Base-by-base conservation (phyloP, 2,888 invertebrate genomes). In the Steinernema hermaphroditum region DNA sequence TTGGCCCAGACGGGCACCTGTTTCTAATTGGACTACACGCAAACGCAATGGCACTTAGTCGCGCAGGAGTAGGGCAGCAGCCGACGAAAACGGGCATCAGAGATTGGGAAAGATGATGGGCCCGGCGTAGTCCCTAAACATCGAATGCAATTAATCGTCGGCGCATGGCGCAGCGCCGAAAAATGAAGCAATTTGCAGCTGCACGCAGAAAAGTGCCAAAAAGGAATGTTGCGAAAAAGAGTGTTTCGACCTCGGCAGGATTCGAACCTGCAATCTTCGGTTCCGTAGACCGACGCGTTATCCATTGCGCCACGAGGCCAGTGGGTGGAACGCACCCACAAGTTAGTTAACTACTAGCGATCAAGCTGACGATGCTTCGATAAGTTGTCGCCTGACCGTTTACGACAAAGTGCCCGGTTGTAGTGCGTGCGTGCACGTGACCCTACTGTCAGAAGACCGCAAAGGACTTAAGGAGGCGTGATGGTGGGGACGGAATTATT, bases 231-330 rank as follows among this genome's bases (percentile, higher is more conserved):
- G n/a, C n/a, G n/a, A 37, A 37, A 37, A 37, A 37, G 37, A n/a
- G n/a, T n/a, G 37, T 37, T 37, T 37, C 37, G 16, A 46, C 46
- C 46, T 46, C 46, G 46, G 46, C 46, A 46, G 46, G 46, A 46
- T 46, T 46, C 46, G 46, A 46, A 46, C 22, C 37, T 37, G 37
- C 37, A 37, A 37, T 37, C 37, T 46, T 46, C 46, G 46, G n/a
- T 46, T 46, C 46, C 46, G 46, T 46, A 46, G 16, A 19, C 46
- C 46, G 46, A 46, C 22, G 46, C 46, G 46, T 19, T 46, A 46
- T 46, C 46, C 46, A 46, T 19, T 46, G 46, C 46, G 46, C 46
- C 46, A 46, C 46, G 46, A 46, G 16, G 46, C 46, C n/a, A 46
- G 46, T 16, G 46, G n/a, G 16, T 16, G n/a, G n/a, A 14, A 41